Base-by-base conservation (phyloP, 1,140 invertebrate species). In the Aphis craccivora region DNA sequence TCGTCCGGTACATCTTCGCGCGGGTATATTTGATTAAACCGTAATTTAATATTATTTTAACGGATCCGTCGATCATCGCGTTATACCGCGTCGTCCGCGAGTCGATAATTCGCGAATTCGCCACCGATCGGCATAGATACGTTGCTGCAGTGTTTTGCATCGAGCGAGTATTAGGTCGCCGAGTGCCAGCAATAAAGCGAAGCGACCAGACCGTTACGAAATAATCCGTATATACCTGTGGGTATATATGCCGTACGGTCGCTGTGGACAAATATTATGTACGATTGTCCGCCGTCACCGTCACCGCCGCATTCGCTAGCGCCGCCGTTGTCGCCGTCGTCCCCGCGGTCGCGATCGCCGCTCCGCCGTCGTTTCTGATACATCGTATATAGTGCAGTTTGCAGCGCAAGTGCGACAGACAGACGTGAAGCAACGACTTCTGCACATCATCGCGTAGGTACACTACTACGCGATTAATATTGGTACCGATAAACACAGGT, bases 321-420 rank as follows among this genome's bases (percentile, higher is more conserved):
- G 55, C 35, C 55, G 53, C 30, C 51, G 55, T 67, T 30, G 25
- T n/a, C 90, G 40, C 35, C 89, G 89, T 90, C 51, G 48, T 40
- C 35, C 1, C 37, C 40, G 40, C 40, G 22, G 83, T 43, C 81
- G 40, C 81, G 83, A 4, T 91, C 37, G 23, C 35, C 37, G 4
- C 11, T 20, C 23, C 4, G 37, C 25, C 40, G 55, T 43, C 25
- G 23, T 94, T 94, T 94, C 94, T 94, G 94, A 94, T 94, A 94
- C 94, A 94, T 89, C 94, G 94, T 2, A 2, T 67, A 23, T 23
- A 94, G 94, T 40, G 45, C 11, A 45, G 93, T 94, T 35, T 9
- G 67, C 43, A 43, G 92, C 91, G 93, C 53, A 9, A 30, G 53
- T 84, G 48, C 14, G 51, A 45, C 89, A 51, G 67, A 48, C 14